Evolutionary conservation across 2,113 vertebrate genomes (phyloP).

Genomic region (Picathartes gymnocephalus): DNA sequence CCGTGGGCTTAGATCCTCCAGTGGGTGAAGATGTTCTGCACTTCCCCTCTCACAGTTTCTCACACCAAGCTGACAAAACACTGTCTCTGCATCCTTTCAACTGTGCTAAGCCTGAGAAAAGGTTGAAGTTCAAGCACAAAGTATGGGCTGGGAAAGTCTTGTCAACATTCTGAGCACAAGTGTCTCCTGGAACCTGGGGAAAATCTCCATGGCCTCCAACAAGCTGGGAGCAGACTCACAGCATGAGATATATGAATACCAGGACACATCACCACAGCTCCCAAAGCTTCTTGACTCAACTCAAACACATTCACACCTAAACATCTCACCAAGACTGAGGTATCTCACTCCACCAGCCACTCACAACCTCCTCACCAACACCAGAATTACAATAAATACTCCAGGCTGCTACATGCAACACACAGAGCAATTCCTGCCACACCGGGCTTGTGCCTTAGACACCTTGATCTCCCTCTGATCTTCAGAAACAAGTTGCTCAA

Average conservation of each 20-base stretch:
- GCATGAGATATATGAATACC: not conserved
- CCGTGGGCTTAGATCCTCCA: fast-evolving
- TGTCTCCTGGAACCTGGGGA: not conserved
- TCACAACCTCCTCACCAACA: not conserved
- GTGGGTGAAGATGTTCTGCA: fast-evolving
- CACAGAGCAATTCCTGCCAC: not conserved
- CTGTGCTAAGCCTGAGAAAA: not conserved
- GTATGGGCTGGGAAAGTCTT: not conserved
- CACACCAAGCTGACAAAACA: not conserved
- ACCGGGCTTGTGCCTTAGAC: not conserved
- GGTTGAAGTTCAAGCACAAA: not conserved
- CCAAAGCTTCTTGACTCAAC: not conserved
- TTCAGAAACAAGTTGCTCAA: constrained; percentile 10
- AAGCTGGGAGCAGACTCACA: not conserved
- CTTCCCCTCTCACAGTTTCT: not conserved
- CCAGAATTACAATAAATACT: not conserved
- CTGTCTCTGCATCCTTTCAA: not conserved
- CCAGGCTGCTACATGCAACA: not conserved
- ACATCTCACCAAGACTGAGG: not conserved
- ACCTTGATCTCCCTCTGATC: constrained; percentile 43
- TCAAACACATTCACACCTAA: not conserved
- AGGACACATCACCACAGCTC: not conserved
- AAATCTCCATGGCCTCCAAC: not conserved
- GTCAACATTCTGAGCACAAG: not conserved
- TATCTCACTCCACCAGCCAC: not conserved